phyloP scores from a whole-genome alignment of 92 coral and sea anemone species.

The Siderastrea radians region DNA sequence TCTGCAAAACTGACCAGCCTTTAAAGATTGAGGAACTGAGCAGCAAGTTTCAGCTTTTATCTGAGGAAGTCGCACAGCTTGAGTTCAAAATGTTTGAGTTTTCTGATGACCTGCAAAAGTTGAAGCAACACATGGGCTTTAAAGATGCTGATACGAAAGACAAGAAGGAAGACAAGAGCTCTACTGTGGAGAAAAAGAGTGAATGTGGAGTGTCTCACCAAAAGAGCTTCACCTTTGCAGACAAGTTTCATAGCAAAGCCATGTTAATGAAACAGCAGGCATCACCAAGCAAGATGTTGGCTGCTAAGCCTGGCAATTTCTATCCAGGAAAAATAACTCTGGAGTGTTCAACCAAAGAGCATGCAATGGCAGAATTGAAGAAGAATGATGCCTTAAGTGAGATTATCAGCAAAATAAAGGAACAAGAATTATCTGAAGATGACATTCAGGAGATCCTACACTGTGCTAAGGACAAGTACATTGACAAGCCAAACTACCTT shows the following conservation, averaged over 20 bases:
- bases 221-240: constrained; percentile 68
- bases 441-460: constrained; percentile 85
- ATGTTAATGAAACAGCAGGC: constrained; percentile 71
- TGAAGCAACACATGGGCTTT: constrained; percentile 80
- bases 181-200: background rate
- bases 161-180: constrained; percentile 6
- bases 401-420: constrained; percentile 66
- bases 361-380: constrained; percentile 55
- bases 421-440: constrained; percentile 82
- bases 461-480: constrained; percentile 82
- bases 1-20: constrained; percentile 37
- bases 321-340: constrained; percentile 10
- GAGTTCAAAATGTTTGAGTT: constrained; percentile 88
- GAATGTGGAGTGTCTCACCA: constrained; percentile 47
- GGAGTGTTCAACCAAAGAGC: constrained; percentile 56
- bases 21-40: constrained; percentile 74
- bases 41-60: constrained; percentile 70
- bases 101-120: constrained; percentile 81
- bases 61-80: constrained; percentile 85
- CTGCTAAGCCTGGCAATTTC: constrained; percentile 35
- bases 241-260: constrained; percentile 71
- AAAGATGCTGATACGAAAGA: constrained; percentile 53
- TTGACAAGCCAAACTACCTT: constrained; percentile 78
- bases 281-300: constrained; percentile 78
- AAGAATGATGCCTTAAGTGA: constrained; percentile 47